Conservation (phyloP, 1,140 invertebrate genomes). For the Drosophila mauritiana region DNA sequence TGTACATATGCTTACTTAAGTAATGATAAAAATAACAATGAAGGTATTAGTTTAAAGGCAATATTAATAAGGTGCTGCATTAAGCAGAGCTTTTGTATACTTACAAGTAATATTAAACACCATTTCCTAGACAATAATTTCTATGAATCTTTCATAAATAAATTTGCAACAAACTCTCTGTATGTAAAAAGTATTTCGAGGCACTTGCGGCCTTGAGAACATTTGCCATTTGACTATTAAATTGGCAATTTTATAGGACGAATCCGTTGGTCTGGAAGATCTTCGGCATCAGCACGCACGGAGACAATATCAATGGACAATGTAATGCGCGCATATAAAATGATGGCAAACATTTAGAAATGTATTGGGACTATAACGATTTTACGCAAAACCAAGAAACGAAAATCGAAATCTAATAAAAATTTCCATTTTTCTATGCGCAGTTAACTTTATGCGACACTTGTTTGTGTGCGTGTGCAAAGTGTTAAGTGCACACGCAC, state of each 20-base stretch:
- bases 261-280: conserved; percentile 2
- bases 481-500: conserved; percentile 42
- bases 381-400: conserved; percentile 47
- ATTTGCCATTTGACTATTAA: conserved; percentile 15
- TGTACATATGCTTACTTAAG: too few species aligned
- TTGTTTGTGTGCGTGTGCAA: conserved; percentile 56
- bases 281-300: conserved; percentile 29
- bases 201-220: not conserved
- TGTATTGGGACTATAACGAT: conserved; percentile 75
- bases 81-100: too few species aligned
- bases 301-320: conserved; percentile 39
- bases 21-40: too few species aligned
- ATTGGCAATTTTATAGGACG: conserved; percentile 37
- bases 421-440: conserved; percentile 79
- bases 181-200: not conserved
- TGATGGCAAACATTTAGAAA: conserved; percentile 74
- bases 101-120: too few species aligned
- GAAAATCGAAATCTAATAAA: conserved; percentile 78
- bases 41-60: too few species aligned
- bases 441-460: conserved; percentile 81
- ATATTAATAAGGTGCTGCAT: too few species aligned
- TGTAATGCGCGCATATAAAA: conserved; percentile 51
- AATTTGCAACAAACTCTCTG: not conserved
- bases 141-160: too few species aligned
- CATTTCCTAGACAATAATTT: too few species aligned